Evolutionary conservation across 2,797 vertebrate genomes (phyloP).

Genomic region (Danio aesculapii): DNA sequence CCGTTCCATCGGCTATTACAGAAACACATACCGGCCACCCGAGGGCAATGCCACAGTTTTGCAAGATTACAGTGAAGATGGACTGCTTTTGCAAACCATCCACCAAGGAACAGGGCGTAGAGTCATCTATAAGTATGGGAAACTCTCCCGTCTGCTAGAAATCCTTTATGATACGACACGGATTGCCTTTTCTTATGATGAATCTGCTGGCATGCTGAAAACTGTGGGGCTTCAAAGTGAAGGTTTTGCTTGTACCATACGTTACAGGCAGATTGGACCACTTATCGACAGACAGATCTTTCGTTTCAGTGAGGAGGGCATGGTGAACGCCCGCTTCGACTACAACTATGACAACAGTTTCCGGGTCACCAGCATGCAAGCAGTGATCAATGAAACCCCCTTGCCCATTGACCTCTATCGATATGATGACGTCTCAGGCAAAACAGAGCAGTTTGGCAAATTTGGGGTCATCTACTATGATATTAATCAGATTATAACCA

Average conservation of each 20-base stretch:
- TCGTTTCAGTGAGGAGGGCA: constrained; percentile 96
- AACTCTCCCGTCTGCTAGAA: constrained; percentile 91
- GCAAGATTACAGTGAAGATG: constrained; percentile 95
- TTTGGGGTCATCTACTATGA: constrained; percentile 99
- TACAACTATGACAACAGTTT: constrained; percentile 99
- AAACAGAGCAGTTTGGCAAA: constrained; percentile 98
- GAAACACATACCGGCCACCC: constrained; percentile 93
- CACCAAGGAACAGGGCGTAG: constrained; percentile 93
- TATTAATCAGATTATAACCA: constrained; percentile 99
- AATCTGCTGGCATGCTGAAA: constrained; percentile 95
- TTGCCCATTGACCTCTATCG: constrained; percentile 97
- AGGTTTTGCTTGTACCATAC: constrained; percentile 96
- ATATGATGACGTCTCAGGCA: constrained; percentile 96
- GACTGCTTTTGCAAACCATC: constrained; percentile 90
- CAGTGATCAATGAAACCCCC: constrained; percentile 96
- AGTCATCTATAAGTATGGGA: constrained; percentile 95
- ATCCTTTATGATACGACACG: constrained; percentile 95
- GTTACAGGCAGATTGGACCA: constrained; percentile 96
- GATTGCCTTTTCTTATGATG: constrained; percentile 93
- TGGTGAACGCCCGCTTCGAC: constrained; percentile 98
- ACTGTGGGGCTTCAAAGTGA: constrained; percentile 95
- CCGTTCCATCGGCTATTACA: constrained; percentile 95
- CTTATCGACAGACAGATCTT: constrained; percentile 98
- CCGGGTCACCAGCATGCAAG: constrained; percentile 98
- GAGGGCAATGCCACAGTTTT: constrained; percentile 94